Evolutionary conservation across 2,888 invertebrate genomes (phyloP).

Genomic region (Galeruca laticollis): DNA sequence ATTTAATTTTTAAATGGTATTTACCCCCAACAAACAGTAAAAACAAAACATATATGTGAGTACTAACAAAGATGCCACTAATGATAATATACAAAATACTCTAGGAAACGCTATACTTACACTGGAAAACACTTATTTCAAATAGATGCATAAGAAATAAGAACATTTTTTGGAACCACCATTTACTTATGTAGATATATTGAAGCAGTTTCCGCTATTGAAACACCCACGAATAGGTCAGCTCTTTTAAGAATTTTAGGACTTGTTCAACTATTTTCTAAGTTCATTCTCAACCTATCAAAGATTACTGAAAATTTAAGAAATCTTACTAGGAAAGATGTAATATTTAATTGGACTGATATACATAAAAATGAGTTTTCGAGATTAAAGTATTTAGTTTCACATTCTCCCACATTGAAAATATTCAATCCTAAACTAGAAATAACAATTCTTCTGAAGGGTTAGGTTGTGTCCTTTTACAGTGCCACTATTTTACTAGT

Average conservation of each 20-base stretch:
- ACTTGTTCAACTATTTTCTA: slow-evolving; percentile 43
- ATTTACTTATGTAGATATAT: too few species aligned
- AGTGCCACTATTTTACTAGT: too few species aligned
- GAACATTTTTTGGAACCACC: too few species aligned
- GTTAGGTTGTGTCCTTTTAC: slow-evolving; percentile 49
- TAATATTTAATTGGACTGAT: slow-evolving; percentile 34
- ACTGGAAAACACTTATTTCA: too few species aligned
- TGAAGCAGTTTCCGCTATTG: slow-evolving; percentile 37
- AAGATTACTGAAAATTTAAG: slow-evolving; percentile 37
- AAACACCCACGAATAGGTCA: slow-evolving; percentile 37
- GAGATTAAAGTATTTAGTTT: slow-evolving; percentile 9
- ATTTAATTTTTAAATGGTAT: too few species aligned
- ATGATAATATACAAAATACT: too few species aligned
- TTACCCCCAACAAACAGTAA: too few species aligned
- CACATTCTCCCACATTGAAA: slow-evolving; percentile 32
- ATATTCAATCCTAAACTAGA: slow-evolving; percentile 38
- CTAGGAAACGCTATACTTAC: too few species aligned
- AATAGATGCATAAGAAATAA: too few species aligned
- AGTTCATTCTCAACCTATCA: slow-evolving; percentile 45
- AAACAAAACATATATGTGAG: too few species aligned
- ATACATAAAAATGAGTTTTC: slow-evolving; percentile 19
- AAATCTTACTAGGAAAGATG: slow-evolving; percentile 41
- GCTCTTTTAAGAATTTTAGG: slow-evolving; percentile 42
- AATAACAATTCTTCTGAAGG: slow-evolving; percentile 46
- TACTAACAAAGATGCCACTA: too few species aligned